phyloP scores from a whole-genome alignment of 2,888 invertebrate genomes.

The Parascotia fuliginaria region DNA sequence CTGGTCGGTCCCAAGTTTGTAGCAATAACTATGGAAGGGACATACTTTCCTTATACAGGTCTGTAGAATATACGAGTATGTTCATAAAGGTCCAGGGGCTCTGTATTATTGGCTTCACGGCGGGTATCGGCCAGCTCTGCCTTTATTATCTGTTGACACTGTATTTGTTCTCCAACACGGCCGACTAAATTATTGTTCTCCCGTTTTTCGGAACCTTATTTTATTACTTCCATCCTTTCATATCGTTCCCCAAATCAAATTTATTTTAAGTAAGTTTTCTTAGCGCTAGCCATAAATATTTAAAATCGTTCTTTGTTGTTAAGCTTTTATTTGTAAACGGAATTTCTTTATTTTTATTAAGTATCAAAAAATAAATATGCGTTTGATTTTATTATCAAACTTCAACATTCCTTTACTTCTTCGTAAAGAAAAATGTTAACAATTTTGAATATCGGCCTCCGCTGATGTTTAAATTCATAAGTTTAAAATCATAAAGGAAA shows the following conservation, averaged over 20 bases:
- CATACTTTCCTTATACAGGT: slow-evolving; percentile 63
- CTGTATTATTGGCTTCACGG: slow-evolving; percentile 60
- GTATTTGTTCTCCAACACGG: slow-evolving; percentile 64
- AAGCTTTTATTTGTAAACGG: slow-evolving; percentile 22
- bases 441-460: slow-evolving; percentile 33
- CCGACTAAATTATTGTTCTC: slow-evolving; percentile 63
- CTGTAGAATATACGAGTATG: slow-evolving; percentile 53
- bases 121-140: slow-evolving; percentile 58
- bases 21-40: slow-evolving; percentile 59
- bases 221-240: slow-evolving; percentile 46
- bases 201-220: slow-evolving; percentile 50
- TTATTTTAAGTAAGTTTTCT: slow-evolving; percentile 45
- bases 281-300: slow-evolving; percentile 41
- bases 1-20: slow-evolving; percentile 51
- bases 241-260: slow-evolving; percentile 34
- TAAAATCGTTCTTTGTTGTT: slow-evolving; percentile 30
- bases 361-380: slow-evolving; percentile 37
- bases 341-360: slow-evolving; percentile 46
- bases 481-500: slow-evolving; percentile 28
- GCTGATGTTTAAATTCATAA: slow-evolving; percentile 32
- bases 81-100: slow-evolving; percentile 58
- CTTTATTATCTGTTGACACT: slow-evolving; percentile 71
- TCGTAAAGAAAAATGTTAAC: slow-evolving; percentile 33
- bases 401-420: slow-evolving; percentile 35
- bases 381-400: slow-evolving; percentile 48